A percentile compares a stretch with the other conserved stretches of the same genome.
Conservation (phyloP, 1,140 invertebrate genomes). For the Megathymus violae region DNA sequence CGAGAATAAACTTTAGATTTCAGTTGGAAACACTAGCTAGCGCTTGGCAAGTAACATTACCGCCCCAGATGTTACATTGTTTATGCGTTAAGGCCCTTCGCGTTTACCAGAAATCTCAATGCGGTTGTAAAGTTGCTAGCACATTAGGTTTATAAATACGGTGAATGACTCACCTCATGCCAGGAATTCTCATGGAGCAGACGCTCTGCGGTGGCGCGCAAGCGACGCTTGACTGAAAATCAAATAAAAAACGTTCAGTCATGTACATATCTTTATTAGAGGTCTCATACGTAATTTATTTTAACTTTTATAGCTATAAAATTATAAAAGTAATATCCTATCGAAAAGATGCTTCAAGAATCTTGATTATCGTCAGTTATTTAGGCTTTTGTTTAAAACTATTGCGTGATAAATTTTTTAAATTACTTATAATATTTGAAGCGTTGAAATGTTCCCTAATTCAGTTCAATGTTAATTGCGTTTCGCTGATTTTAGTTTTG, state of each 20-base stretch:
- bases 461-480: conserved; percentile 19
- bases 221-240: conserved; percentile 67
- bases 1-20: conserved; percentile 30
- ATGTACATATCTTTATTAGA: conserved; percentile 38
- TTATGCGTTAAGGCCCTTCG: conserved; percentile 35
- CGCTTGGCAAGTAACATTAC: conserved; percentile 25
- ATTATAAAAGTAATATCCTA: neutral
- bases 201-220: conserved; percentile 57
- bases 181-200: conserved; percentile 72
- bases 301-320: neutral
- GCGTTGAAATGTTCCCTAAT: conserved; percentile 24
- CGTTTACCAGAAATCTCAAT: conserved; percentile 42
- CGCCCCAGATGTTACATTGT: conserved; percentile 35
- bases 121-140: conserved; percentile 50
- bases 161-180: conserved; percentile 76
- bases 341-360: neutral
- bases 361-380: neutral
- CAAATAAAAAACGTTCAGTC: conserved; percentile 52
- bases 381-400: neutral
- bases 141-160: conserved; percentile 60
- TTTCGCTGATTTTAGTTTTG: neutral
- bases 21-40: conserved; percentile 19
- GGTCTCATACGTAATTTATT: conserved; percentile 3
- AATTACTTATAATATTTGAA: conserved; percentile 17
- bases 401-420: conserved; percentile 3